Percentiles rank a stretch among this genome's conserved stretches.
phyloP scores from a whole-genome alignment of 2,888 invertebrate genomes.

The Loripinus fragilis region DNA sequence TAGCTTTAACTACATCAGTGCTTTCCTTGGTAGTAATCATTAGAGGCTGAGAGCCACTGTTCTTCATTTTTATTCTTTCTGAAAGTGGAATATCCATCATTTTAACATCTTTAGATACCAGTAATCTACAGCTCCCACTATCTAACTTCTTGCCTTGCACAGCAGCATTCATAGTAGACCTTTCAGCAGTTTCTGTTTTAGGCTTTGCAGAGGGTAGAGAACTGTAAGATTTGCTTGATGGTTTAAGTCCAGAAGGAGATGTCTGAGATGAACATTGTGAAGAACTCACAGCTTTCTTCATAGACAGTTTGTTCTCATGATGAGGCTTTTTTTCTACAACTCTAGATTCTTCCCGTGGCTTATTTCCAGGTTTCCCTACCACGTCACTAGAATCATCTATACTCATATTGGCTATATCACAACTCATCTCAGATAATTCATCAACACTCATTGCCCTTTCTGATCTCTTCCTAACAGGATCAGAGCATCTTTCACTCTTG shows the following conservation, averaged over 20 bases:
- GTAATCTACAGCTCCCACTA: not conserved
- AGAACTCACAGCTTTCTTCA: slow-evolving; percentile 39
- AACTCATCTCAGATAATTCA: slow-evolving; percentile 41
- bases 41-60: slow-evolving; percentile 8
- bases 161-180: not conserved
- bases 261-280: slow-evolving; percentile 3
- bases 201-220: slow-evolving; percentile 13
- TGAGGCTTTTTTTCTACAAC: not conserved
- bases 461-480: not conserved
- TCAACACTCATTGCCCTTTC: slow-evolving; percentile 23
- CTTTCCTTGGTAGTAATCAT: not conserved
- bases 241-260: not conserved
- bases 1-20: not conserved
- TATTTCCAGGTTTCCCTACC: not conserved
- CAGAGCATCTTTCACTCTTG: not conserved
- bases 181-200: slow-evolving; percentile 1
- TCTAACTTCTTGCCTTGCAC: not conserved
- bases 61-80: slow-evolving; percentile 50
- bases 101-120: not conserved
- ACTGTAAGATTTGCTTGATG: slow-evolving; percentile 23
- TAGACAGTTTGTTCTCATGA: slow-evolving; percentile 32
- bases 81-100: slow-evolving; percentile 34
- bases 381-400: slow-evolving; percentile 34
- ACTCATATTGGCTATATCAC: slow-evolving; percentile 57
- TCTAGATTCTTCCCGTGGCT: not conserved